A percentile compares a stretch with the other conserved stretches of the same genome.
Conservation (phyloP, 1,140 invertebrate genomes). For the Aphelenchoides besseyi region DNA sequence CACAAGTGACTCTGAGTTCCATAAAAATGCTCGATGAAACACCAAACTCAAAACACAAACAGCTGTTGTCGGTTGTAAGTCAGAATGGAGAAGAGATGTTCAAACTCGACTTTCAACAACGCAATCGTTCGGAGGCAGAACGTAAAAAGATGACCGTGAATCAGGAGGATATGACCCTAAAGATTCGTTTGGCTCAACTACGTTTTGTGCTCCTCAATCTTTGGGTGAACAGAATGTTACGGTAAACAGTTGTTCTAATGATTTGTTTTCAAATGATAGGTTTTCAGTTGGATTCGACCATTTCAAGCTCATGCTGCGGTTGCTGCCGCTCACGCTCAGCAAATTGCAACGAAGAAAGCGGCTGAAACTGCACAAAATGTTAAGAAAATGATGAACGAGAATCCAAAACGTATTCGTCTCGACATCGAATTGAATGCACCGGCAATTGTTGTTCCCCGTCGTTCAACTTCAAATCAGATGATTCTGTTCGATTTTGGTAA, state of each 20-base stretch:
- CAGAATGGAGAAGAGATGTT: background rate
- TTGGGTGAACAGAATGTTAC: constrained; percentile 75
- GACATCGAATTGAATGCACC: constrained; percentile 80
- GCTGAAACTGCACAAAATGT: constrained; percentile 77
- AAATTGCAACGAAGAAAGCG: constrained; percentile 19
- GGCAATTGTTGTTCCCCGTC: constrained; percentile 79
- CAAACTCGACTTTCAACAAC: background rate
- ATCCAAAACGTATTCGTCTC: constrained; percentile 75
- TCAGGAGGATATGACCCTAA: constrained; percentile 74
- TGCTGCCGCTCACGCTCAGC: constrained; percentile 70
- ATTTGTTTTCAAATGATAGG: background rate
- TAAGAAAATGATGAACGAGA: constrained; percentile 77
- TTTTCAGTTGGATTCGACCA: constrained; percentile 47
- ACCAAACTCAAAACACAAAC: constrained; percentile 37
- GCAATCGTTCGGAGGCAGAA: constrained; percentile 38
- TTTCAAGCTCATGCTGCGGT: constrained; percentile 74
- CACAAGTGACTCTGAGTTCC: constrained; percentile 38
- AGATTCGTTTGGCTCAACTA: constrained; percentile 67
- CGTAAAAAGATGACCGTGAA: constrained; percentile 40
- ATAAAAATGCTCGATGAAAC: constrained; percentile 47
- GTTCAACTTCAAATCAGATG: constrained; percentile 73
- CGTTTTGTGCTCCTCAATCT: constrained; percentile 68
- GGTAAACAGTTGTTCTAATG: no score
- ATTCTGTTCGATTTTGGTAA: constrained; percentile 78
- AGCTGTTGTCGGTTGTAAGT: constrained; percentile 32